Evolutionary conservation across 2,797 vertebrate genomes (phyloP).

Genomic region (Lutjanus argentimaculatus): DNA sequence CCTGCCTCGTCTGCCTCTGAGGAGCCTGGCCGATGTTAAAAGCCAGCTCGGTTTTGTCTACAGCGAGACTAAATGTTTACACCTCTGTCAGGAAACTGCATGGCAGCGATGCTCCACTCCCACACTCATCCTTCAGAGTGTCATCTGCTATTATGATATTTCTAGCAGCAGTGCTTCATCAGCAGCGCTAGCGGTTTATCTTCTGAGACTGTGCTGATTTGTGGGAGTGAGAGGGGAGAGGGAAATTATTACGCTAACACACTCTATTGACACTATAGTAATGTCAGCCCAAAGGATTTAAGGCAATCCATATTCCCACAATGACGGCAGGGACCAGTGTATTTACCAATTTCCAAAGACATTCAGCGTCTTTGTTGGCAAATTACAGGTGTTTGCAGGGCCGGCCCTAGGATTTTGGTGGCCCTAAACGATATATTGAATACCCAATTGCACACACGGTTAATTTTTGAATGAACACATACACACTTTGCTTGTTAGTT

Average conservation of each 20-base stretch:
- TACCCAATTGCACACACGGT: too few species aligned
- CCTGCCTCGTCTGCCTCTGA: constrained; percentile 62
- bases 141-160: constrained; percentile 56
- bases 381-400: neutral
- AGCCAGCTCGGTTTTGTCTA: constrained; percentile 63
- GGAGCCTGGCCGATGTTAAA: constrained; percentile 64
- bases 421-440: too few species aligned
- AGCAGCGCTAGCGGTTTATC: constrained; percentile 20
- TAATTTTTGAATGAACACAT: neutral
- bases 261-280: constrained; percentile 37
- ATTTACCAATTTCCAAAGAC: neutral
- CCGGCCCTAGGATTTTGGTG: too few species aligned
- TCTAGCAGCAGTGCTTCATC: constrained; percentile 41
- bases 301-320: neutral
- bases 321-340: neutral
- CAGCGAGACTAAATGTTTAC: constrained; percentile 74
- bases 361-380: neutral
- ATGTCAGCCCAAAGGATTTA: constrained; percentile 22
- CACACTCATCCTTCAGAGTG: constrained; percentile 61
- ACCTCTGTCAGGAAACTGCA: constrained; percentile 67
- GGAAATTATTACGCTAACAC: constrained; percentile 38
- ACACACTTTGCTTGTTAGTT: neutral
- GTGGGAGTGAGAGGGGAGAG: constrained; percentile 43
- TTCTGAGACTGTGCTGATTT: constrained; percentile 51
- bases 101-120: constrained; percentile 61